Conservation (phyloP, 1,140 invertebrate genomes). For the Metaphire vulgaris region DNA sequence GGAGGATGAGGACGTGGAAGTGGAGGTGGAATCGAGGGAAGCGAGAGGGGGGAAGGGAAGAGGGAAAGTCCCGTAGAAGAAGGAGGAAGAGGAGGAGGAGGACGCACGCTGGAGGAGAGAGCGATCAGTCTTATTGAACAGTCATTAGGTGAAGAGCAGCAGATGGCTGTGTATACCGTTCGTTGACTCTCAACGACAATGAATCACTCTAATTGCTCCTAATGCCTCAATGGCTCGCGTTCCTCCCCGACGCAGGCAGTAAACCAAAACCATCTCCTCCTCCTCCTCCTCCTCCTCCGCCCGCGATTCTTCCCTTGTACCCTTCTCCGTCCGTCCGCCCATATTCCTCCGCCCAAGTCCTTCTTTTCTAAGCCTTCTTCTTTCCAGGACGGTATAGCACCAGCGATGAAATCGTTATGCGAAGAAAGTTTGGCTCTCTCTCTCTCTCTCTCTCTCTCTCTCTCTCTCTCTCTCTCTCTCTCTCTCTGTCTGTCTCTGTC, state of each 20-base stretch:
- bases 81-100: not conserved
- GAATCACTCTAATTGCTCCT: not conserved
- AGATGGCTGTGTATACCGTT: no score
- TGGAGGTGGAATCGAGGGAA: no score
- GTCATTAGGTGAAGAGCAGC: not conserved
- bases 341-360: not conserved
- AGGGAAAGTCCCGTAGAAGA: not conserved
- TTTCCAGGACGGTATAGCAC: not conserved
- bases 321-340: not conserved
- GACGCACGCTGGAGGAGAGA: not conserved
- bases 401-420: not conserved
- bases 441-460: not conserved
- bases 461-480: not conserved
- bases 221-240: not conserved
- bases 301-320: not conserved
- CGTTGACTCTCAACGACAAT: not conserved
- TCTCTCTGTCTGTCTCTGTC: not conserved
- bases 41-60: not conserved
- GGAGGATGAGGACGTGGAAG: no score
- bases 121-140: not conserved
- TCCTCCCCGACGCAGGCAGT: not conserved
- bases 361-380: no score
- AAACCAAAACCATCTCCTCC: not conserved
- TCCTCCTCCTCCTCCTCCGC: not conserved
- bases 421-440: not conserved